Evolutionary conservation across 2,113 vertebrate genomes (phyloP), one percentile per base, ranked within the genome.

Genomic region (Scortum barcoo): DNA sequence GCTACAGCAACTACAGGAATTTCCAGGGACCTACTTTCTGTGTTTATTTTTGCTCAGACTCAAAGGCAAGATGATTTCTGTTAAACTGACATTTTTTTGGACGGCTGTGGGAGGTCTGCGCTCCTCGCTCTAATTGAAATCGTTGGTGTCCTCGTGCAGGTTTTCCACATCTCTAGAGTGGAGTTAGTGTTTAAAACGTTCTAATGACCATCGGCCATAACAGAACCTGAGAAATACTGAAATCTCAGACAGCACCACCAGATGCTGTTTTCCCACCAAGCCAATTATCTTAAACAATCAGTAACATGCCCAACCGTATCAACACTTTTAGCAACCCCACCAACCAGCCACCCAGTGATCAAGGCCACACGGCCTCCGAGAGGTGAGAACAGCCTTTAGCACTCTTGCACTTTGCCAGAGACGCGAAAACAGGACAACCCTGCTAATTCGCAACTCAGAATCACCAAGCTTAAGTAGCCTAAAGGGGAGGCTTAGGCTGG

Each of bases 21-120:
- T 89, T 84, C 83, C 78, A 33, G 13, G 46, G 62, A 74, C 72
- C 70, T 88, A 88, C 42, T 84, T 81, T 88, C n/a, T 3, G 36
- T 81, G 48, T 42, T 65, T 51, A 24, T 26, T 56, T 63, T 30
- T 6, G 1, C 11, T 67, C 67, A 57, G 24, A 44, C 4, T 76
- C 73, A 78, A 67, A 70, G 46, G 67, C 7, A 50, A 51, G 67
- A 44, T 19, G 57, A 61, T 1, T 80, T 83, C 57, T 56, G 20
- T 60, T 44, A 38, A 62, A 58, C 2, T 65, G 7, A 22, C 50
- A 3, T 30, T 56, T 72, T 67, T 33, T 42, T 50, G 53, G 4
- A 75, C 36, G 76, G 51, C 38, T 38, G 68, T 72, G 11, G 66
- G 46, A 77, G 42, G 51, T 30, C 63, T 10, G 7, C 4, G 51